Percentiles rank a stretch among this genome's conserved stretches.
These are phyloP conservation scores for Rotaria socialis DNA, from an alignment of 2,888 invertebrate genomes.

Conservation along the genomic window DNA sequence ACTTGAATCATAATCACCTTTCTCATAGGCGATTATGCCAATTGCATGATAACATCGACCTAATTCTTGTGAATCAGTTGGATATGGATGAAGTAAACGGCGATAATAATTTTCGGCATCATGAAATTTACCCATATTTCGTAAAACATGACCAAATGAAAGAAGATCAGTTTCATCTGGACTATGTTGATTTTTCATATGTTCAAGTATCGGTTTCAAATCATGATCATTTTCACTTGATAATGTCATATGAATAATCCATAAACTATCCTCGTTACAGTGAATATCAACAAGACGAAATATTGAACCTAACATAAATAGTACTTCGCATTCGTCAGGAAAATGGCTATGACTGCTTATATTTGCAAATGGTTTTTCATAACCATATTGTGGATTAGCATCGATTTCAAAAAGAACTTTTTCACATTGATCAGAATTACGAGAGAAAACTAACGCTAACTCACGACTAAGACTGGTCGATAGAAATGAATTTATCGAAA, in stretches of 20 bases:
- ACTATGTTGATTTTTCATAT: slow-evolving; percentile 23
- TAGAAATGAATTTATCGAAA: not conserved
- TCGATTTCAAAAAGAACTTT: slow-evolving; percentile 9
- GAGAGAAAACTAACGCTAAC: not conserved
- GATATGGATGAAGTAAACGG: not conserved
- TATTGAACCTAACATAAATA: slow-evolving; percentile 25
- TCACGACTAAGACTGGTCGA: not conserved
- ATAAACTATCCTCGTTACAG: not conserved
- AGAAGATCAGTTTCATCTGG: not conserved
- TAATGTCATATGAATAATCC: not conserved
- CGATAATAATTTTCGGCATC: slow-evolving; percentile 3
- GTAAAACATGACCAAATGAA: not conserved
- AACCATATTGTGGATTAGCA: not conserved
- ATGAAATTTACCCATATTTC: not conserved
- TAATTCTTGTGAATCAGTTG: not conserved
- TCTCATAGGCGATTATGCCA: not conserved
- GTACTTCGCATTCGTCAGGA: not conserved
- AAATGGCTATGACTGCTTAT: not conserved
- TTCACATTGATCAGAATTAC: not conserved
- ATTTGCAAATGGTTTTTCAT: slow-evolving; percentile 33
- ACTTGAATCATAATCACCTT: not conserved
- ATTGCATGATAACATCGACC: slow-evolving; percentile 14
- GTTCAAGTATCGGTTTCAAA: not conserved
- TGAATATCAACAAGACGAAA: not conserved
- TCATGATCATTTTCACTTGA: not conserved